Conservation (phyloP, 2,797 vertebrate species). For the Sebastes variabilis region DNA sequence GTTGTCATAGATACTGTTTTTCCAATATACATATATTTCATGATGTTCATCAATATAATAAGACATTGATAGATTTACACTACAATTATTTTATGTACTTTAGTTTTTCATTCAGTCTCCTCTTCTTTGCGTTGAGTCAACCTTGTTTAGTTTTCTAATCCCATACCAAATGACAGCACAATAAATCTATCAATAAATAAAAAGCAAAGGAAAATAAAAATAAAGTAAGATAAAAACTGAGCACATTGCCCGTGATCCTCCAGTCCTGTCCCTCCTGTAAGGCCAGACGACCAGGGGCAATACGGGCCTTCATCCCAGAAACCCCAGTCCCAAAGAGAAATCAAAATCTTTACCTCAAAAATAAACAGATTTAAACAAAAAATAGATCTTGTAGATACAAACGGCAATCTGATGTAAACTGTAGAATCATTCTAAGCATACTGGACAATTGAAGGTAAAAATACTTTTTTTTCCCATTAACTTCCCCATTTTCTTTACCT, state of each 20-base stretch:
- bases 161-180: conserved; percentile 77
- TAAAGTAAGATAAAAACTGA: conserved; percentile 31
- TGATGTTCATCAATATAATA: conserved; percentile 89
- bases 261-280: conserved; percentile 82
- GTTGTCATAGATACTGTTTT: conserved; percentile 81
- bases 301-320: conserved; percentile 50
- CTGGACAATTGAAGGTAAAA: conserved; percentile 72
- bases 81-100: conserved; percentile 85
- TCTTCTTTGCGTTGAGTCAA: conserved; percentile 74
- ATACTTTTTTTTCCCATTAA: conserved; percentile 45
- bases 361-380: conserved; percentile 69
- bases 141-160: conserved; percentile 75
- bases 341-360: conserved; percentile 58
- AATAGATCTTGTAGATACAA: conserved; percentile 73
- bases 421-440: conserved; percentile 70
- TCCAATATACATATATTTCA: conserved; percentile 87
- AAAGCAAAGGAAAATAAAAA: conserved; percentile 54
- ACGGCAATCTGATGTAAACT: conserved; percentile 75
- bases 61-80: conserved; percentile 88
- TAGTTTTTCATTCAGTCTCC: conserved; percentile 79
- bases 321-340: conserved; percentile 41
- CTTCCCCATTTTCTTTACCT: conserved; percentile 55
- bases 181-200: conserved; percentile 79
- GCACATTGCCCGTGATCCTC: conserved; percentile 75
- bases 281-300: conserved; percentile 77